Conservation (phyloP, 2,113 vertebrate species). For the Upupa epops region DNA sequence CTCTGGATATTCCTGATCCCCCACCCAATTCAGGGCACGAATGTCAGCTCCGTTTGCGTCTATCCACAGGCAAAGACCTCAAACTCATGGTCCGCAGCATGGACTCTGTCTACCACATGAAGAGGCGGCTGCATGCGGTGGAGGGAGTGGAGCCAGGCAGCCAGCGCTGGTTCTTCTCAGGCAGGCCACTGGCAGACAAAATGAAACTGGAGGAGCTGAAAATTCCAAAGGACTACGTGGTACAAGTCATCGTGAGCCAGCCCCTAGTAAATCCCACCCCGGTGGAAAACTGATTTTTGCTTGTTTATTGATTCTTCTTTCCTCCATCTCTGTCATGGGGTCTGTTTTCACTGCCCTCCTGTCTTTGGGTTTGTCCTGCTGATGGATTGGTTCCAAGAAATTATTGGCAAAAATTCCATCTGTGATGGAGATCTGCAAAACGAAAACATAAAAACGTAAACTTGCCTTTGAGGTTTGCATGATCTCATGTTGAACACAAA, state of each 20-base stretch:
- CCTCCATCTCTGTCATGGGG: constrained; percentile 59
- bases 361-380: constrained; percentile 33
- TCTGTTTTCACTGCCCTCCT: constrained; percentile 64
- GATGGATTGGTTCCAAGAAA: constrained; percentile 73
- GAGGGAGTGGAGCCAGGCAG: constrained; percentile 86
- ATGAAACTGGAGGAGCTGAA: constrained; percentile 97
- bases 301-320: constrained; percentile 3
- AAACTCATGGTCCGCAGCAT: constrained; percentile 88
- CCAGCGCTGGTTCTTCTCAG: constrained; percentile 98
- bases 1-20: constrained; percentile 80
- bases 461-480: constrained; percentile 36
- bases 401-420: constrained; percentile 80
- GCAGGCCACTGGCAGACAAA: constrained; percentile 93
- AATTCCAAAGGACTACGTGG: constrained; percentile 97
- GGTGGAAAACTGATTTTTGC: constrained; percentile 83
- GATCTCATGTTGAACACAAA: neutral
- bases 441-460: constrained; percentile 16
- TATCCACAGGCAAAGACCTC: constrained; percentile 95
- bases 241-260: constrained; percentile 98
- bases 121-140: constrained; percentile 86
- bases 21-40: constrained; percentile 86
- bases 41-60: constrained; percentile 92
- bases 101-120: constrained; percentile 96
- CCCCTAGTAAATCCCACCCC: constrained; percentile 84
- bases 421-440: constrained; percentile 81